Percentiles rank a stretch among this genome's conserved stretches.
These are phyloP conservation scores for Lipophrys pholis DNA, from an alignment of 2,113 vertebrate genomes.

Conservation along the genomic window DNA sequence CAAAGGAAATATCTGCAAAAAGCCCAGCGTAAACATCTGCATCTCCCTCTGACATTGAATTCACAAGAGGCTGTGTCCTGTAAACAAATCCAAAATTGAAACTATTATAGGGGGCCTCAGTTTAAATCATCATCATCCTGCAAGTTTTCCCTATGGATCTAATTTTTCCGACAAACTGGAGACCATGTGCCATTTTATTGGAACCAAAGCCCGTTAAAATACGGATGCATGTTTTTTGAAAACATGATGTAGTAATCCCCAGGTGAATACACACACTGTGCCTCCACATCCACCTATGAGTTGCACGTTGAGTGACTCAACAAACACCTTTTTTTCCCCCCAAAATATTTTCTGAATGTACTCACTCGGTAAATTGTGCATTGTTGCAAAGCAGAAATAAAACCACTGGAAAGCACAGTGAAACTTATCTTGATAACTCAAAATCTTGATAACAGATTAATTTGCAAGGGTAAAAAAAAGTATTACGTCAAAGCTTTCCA, in stretches of 20 bases:
- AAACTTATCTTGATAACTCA: background rate
- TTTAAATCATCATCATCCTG: background rate
- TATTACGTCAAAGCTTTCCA: conserved; percentile 32
- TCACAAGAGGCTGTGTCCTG: background rate
- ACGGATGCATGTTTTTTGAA: conserved; percentile 27
- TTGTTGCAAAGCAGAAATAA: conserved; percentile 20
- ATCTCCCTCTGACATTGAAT: background rate
- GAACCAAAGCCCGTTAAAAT: conserved; percentile 16
- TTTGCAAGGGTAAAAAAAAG: conserved; percentile 31
- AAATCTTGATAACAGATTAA: conserved; percentile 40
- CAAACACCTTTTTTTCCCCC: background rate
- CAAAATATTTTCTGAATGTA: conserved; percentile 3
- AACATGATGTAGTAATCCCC: conserved; percentile 8
- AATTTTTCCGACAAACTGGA: conserved; percentile 3
- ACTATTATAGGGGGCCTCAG: background rate
- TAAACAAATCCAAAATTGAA: background rate
- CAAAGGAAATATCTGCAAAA: background rate
- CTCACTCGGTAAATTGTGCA: background rate
- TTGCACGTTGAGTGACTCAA: background rate
- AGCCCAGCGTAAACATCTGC: background rate
- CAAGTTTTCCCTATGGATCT: background rate
- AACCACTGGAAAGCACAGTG: conserved; percentile 6
- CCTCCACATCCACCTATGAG: background rate
- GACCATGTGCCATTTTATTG: conserved; percentile 31
- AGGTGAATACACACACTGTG: conserved; percentile 2